phyloP scores from a whole-genome alignment of 2,797 vertebrate species.

The Australoheros facetus region DNA sequence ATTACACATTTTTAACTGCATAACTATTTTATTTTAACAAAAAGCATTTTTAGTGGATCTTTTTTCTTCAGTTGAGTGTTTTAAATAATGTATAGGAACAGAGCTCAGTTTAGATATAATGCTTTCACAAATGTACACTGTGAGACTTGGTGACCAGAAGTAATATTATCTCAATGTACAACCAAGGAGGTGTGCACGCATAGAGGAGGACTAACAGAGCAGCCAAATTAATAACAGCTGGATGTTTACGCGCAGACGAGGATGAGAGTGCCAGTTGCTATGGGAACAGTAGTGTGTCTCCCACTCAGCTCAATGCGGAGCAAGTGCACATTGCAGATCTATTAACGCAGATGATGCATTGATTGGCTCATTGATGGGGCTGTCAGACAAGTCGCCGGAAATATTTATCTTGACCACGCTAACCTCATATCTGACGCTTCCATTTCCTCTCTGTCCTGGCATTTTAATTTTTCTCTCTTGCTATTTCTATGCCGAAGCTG shows the following conservation, averaged over 20 bases:
- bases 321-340: conserved; percentile 53
- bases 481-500: not conserved
- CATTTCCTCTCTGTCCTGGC: not conserved
- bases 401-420: conserved; percentile 9
- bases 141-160: not conserved
- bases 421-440: conserved; percentile 12
- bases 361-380: conserved; percentile 62
- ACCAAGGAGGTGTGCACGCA: conserved; percentile 28
- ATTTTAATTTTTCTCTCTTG: conserved; percentile 6
- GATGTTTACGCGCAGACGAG: conserved; percentile 53
- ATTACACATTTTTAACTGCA: not conserved
- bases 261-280: conserved; percentile 67
- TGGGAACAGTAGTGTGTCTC: conserved; percentile 73
- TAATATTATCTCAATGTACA: conserved; percentile 17
- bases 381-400: conserved; percentile 44
- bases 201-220: conserved; percentile 53
- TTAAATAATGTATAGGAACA: not conserved
- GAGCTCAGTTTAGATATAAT: not conserved
- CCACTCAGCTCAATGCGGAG: conserved; percentile 62
- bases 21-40: not conserved
- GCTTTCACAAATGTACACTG: not conserved
- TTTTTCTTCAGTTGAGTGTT: not conserved
- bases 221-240: conserved; percentile 58
- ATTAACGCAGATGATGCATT: conserved; percentile 58
- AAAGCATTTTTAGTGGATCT: not conserved